Percentiles rank a stretch among this genome's conserved stretches.
Conservation (phyloP, 53 echinoderm and acorn worm genomes). For the Astropecten irregularis region DNA sequence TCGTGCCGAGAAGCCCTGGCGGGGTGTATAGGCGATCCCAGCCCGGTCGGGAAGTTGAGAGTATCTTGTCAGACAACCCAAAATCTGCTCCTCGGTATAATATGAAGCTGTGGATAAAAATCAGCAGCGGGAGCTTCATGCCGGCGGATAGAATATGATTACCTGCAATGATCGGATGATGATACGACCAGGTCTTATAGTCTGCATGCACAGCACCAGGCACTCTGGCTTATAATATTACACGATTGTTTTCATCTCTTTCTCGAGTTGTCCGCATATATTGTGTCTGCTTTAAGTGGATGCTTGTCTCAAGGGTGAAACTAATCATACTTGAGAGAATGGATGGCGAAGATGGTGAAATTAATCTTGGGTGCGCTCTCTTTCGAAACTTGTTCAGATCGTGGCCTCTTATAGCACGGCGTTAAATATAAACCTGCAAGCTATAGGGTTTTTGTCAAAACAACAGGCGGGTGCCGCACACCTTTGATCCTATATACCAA, state of each 20-base stretch:
- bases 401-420: too few species aligned
- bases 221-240: neutral
- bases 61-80: slow-evolving; percentile 46
- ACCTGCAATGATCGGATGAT: slow-evolving; percentile 4
- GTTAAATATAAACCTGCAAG: too few species aligned
- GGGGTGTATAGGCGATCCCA: neutral
- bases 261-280: neutral
- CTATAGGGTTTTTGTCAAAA: too few species aligned
- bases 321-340: neutral
- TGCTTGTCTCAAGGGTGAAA: slow-evolving; percentile 24
- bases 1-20: too few species aligned
- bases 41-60: too few species aligned
- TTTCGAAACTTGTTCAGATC: too few species aligned
- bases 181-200: slow-evolving; percentile 9
- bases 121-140: too few species aligned
- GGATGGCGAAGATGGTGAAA: neutral
- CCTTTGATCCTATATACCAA: too few species aligned
- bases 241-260: slow-evolving; percentile 12
- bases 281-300: slow-evolving; percentile 33
- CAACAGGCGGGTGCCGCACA: too few species aligned
- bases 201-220: neutral
- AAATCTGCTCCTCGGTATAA: too few species aligned
- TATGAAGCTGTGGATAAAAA: too few species aligned
- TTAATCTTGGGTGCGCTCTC: too few species aligned
- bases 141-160: slow-evolving; percentile 33